Evolutionary conservation across 2,113 vertebrate species (phyloP).

Genomic region (Herpailurus yagouaroundi): DNA sequence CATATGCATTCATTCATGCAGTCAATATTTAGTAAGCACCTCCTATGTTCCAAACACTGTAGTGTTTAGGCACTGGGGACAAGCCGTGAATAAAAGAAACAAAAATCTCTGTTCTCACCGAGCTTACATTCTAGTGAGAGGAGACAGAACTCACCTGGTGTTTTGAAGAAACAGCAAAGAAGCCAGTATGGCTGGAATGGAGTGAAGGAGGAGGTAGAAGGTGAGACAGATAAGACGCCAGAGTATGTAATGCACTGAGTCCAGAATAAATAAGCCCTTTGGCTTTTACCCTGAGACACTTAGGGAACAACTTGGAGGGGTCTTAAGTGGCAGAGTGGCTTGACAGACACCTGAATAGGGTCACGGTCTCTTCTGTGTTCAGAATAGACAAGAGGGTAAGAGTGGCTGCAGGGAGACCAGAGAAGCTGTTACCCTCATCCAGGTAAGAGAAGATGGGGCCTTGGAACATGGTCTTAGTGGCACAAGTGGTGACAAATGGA

Average conservation of each 20-base stretch:
- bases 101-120: not conserved
- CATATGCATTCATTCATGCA: not conserved
- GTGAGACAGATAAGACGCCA: not conserved
- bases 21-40: slow-evolving; percentile 43
- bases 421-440: not conserved
- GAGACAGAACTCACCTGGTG: not conserved
- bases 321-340: not conserved
- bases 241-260: not conserved
- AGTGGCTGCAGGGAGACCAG: not conserved
- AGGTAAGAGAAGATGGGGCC: not conserved
- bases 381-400: not conserved
- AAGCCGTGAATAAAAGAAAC: not conserved
- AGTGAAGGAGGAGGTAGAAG: not conserved
- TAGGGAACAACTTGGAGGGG: not conserved
- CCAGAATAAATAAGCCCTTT: slow-evolving; percentile 37
- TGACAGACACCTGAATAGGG: not conserved
- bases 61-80: not conserved
- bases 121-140: not conserved
- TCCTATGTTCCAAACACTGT: not conserved
- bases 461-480: not conserved
- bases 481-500: not conserved
- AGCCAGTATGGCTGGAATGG: slow-evolving; percentile 13
- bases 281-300: not conserved
- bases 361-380: not conserved
- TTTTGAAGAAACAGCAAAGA: slow-evolving; percentile 44